These are phyloP conservation scores for Daktulosphaira vitifoliae DNA, from an alignment of 1,140 invertebrate species.

Conservation along the genomic window DNA sequence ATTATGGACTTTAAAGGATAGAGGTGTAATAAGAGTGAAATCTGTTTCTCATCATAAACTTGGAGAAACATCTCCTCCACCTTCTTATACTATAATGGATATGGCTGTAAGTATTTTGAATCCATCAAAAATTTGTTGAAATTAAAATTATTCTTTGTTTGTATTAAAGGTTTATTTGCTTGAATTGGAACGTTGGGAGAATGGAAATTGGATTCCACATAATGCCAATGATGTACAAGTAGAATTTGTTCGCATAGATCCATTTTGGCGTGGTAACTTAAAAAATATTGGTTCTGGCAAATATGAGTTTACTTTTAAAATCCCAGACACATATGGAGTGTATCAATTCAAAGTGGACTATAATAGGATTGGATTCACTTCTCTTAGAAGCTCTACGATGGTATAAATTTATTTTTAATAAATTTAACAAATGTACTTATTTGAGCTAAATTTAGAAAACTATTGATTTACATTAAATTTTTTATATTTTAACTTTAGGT, in stretches of 20 bases:
- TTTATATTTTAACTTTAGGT: conserved; percentile 51
- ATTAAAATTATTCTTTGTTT: conserved; percentile 13
- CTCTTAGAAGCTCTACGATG: conserved; percentile 89
- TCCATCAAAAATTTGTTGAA: not conserved
- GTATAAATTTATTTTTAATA: conserved; percentile 44
- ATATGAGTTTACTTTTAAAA: conserved; percentile 83
- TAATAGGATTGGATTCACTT: conserved; percentile 87
- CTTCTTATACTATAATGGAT: conserved; percentile 88
- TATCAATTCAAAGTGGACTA: conserved; percentile 99
- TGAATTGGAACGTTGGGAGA: conserved; percentile 77
- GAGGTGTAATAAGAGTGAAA: conserved; percentile 83
- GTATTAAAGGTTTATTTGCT: conserved; percentile 63
- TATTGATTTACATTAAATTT: too few species aligned
- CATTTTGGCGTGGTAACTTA: conserved; percentile 84
- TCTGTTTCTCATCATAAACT: conserved; percentile 77
- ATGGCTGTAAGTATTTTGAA: conserved; percentile 62
- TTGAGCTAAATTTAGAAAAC: too few species aligned
- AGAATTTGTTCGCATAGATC: conserved; percentile 98
- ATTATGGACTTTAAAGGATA: conserved; percentile 93
- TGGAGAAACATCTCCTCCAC: conserved; percentile 68
- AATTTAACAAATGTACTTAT: too few species aligned
- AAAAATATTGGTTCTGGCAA: conserved; percentile 62
- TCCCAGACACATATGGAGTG: conserved; percentile 98
- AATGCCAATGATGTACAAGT: conserved; percentile 88
- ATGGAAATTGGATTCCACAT: conserved; percentile 86